Evolutionary conservation across 2,888 invertebrate genomes (phyloP).

Genomic region (Congeria kusceri): DNA sequence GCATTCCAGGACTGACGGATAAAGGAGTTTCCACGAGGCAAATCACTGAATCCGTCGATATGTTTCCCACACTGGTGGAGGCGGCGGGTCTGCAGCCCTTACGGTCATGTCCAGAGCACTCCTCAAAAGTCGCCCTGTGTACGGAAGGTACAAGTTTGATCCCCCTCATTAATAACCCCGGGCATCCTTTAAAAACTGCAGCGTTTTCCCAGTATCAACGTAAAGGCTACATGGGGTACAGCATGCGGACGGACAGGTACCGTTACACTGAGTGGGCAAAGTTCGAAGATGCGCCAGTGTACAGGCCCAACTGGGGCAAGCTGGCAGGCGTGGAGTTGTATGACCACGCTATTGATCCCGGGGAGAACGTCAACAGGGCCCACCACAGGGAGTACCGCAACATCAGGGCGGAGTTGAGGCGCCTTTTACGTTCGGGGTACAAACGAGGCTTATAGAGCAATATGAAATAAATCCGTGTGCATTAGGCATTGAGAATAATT

Average conservation of each 20-base stretch:
- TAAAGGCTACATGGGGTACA: conserved; percentile 10
- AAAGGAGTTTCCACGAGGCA: conserved; percentile 48
- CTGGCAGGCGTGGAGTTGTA: conserved; percentile 13
- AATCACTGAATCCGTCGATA: conserved; percentile 65
- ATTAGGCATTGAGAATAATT: too few relatives aligned
- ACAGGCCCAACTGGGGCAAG: conserved; percentile 17
- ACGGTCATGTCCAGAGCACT: too few relatives aligned
- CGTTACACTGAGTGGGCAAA: conserved; percentile 10
- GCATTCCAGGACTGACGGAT: conserved; percentile 70
- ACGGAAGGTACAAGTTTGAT: conserved; percentile 48
- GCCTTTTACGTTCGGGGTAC: neutral
- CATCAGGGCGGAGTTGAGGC: neutral
- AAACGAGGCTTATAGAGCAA: too few relatives aligned
- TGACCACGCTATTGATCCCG: conserved; percentile 11
- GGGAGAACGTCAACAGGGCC: conserved; percentile 9
- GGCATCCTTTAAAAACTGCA: conserved; percentile 26
- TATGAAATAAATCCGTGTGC: too few relatives aligned
- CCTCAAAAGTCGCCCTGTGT: too few relatives aligned
- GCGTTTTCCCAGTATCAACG: conserved; percentile 63
- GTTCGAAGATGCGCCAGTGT: neutral
- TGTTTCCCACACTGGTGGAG: too few relatives aligned
- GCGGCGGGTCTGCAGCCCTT: too few relatives aligned
- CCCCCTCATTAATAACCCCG: conserved; percentile 47
- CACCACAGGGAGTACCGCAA: neutral
- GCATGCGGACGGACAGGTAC: neutral